Evolutionary conservation across 2,888 invertebrate species (phyloP).

Genomic region (Noctua comes): DNA sequence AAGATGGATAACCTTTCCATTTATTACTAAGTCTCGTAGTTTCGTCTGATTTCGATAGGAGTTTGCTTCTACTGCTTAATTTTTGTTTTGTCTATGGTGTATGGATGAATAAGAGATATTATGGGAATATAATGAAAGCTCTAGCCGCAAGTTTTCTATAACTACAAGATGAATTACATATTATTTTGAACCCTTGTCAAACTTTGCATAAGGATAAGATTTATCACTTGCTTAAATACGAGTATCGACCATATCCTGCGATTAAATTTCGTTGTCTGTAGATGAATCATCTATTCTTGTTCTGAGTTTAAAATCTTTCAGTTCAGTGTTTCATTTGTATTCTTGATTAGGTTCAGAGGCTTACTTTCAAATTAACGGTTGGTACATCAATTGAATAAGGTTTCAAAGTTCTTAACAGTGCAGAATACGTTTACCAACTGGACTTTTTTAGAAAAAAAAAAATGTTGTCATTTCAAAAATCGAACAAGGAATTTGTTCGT

Average conservation of each 20-base stretch:
- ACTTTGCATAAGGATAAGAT: neutral
- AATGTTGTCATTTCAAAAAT: slow-evolving; percentile 6
- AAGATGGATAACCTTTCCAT: slow-evolving; percentile 75
- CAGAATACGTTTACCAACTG: neutral
- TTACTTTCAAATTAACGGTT: neutral
- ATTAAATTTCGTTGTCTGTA: neutral
- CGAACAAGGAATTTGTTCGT: slow-evolving; percentile 6
- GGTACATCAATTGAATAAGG: neutral
- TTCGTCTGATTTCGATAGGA: slow-evolving; percentile 52
- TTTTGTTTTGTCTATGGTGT: slow-evolving; percentile 28
- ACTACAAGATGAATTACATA: too few species aligned
- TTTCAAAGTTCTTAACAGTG: neutral
- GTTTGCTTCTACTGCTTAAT: slow-evolving; percentile 24
- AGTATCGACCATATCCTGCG: neutral
- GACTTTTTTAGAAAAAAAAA: neutral
- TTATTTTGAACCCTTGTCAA: neutral
- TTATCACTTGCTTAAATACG: neutral
- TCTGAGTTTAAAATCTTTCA: neutral
- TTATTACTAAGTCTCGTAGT: slow-evolving; percentile 67
- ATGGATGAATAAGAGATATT: neutral
- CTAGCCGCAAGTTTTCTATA: neutral
- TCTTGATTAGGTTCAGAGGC: neutral
- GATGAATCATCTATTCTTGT: neutral
- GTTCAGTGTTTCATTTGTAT: neutral
- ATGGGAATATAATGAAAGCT: neutral